A percentile compares a stretch with the other conserved stretches of the same genome.
Evolutionary conservation across 1,140 invertebrate species (phyloP).

Genomic region (Nixonia krombeini): DNA sequence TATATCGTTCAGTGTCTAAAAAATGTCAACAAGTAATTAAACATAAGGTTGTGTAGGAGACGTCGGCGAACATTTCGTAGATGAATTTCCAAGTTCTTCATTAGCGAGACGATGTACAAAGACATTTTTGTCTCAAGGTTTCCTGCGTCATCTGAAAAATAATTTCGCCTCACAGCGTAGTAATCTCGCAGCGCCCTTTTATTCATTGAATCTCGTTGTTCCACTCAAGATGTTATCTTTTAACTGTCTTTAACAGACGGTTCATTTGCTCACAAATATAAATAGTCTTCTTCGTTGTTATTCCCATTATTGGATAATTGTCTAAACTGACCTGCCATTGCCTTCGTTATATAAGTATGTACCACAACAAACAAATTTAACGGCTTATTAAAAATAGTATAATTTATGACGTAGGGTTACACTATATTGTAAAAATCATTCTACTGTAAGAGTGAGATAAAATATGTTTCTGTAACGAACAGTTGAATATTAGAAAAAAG

Average conservation of each 20-base stretch:
- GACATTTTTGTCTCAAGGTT: conserved; percentile 16
- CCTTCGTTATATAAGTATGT: conserved; percentile 9
- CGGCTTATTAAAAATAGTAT: not conserved
- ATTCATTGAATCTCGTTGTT: conserved; percentile 16
- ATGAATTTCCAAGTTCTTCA: conserved; percentile 39
- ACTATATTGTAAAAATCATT: too few relatives aligned
- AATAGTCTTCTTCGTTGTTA: conserved; percentile 18
- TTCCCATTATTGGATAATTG: conserved; percentile 20
- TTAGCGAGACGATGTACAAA: conserved; percentile 25
- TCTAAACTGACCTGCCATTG: not conserved
- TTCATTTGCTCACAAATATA: conserved; percentile 21
- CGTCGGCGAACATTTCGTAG: conserved; percentile 17
- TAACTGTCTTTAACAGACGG: too few relatives aligned
- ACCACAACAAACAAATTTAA: too few relatives aligned
- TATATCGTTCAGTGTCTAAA: not conserved
- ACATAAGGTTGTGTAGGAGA: not conserved
- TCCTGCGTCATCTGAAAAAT: conserved; percentile 25
- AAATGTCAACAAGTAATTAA: not conserved
- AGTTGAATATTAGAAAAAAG: too few relatives aligned
- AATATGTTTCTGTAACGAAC: too few relatives aligned
- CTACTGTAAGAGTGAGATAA: too few relatives aligned
- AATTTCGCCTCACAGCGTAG: not conserved
- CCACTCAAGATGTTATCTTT: conserved; percentile 24
- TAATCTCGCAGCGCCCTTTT: conserved; percentile 12
- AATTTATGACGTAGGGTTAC: too few relatives aligned